Evolutionary conservation across 1,140 invertebrate species (phyloP).

Genomic region (Drosophila simulans): DNA sequence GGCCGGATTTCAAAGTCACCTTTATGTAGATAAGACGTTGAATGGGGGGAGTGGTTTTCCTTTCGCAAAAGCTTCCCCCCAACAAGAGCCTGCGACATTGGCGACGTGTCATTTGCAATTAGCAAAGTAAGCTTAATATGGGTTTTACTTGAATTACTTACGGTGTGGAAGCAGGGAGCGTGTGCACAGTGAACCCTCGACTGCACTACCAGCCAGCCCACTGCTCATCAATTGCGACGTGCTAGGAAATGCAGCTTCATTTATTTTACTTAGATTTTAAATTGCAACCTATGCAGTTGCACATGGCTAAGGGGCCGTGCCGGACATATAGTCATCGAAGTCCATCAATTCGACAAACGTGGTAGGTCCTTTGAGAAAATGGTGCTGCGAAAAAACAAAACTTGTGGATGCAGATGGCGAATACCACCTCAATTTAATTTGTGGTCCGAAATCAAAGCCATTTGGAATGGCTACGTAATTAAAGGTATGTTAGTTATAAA

Average conservation of each 20-base stretch:
- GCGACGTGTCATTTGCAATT: slow-evolving; percentile 83
- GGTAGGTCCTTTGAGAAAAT: not conserved
- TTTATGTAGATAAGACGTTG: slow-evolving; percentile 70
- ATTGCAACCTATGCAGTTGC: slow-evolving; percentile 54
- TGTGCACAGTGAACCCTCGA: slow-evolving; percentile 1
- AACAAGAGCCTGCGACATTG: slow-evolving; percentile 35
- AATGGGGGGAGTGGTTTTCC: slow-evolving; percentile 1
- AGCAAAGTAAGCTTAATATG: slow-evolving; percentile 84
- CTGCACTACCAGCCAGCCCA: not conserved
- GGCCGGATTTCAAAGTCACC: slow-evolving; percentile 18
- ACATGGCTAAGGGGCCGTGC: slow-evolving; percentile 15
- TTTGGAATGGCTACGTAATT: no score
- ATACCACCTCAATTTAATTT: no score
- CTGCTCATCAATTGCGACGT: slow-evolving; percentile 66
- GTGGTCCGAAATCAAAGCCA: no score
- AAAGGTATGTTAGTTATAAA: no score
- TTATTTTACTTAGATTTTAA: slow-evolving; percentile 70
- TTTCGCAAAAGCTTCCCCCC: not conserved
- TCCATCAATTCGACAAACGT: slow-evolving; percentile 9
- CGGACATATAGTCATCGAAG: slow-evolving; percentile 19
- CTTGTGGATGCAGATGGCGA: no score
- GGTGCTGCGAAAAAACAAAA: not conserved
- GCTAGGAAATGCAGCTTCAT: slow-evolving; percentile 71
- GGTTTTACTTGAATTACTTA: slow-evolving; percentile 83
- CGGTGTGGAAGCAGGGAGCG: slow-evolving; percentile 25